These are phyloP conservation scores for Mus minutoides DNA, from an alignment of 2,797 vertebrate species.

Conservation along the genomic window DNA sequence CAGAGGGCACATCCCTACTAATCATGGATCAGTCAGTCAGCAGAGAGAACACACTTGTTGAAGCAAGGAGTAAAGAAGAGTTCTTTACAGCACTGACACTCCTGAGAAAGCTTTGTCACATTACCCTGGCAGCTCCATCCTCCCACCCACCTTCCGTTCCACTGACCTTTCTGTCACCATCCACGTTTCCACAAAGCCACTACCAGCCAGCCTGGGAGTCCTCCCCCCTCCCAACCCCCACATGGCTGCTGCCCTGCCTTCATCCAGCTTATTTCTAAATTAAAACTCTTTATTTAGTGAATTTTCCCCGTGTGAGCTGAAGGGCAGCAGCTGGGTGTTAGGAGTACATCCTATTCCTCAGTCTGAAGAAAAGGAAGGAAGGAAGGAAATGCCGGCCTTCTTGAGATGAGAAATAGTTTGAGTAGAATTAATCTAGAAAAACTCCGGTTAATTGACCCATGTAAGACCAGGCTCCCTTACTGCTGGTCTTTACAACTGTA, in stretches of 20 bases:
- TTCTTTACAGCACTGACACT: background rate
- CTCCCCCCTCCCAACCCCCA: too few relatives aligned
- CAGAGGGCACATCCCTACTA: background rate
- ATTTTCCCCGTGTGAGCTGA: background rate
- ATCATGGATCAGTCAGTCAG: background rate
- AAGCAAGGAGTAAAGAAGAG: background rate
- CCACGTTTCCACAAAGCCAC: background rate
- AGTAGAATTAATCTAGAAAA: background rate
- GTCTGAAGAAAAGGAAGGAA: background rate
- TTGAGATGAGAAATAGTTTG: background rate
- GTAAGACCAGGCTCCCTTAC: background rate
- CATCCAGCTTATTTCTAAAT: conserved; percentile 4
- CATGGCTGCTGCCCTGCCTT: background rate
- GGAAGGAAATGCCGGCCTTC: background rate
- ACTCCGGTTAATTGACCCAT: background rate
- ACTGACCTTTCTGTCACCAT: background rate
- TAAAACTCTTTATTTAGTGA: conserved; percentile 25
- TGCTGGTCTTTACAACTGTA: background rate
- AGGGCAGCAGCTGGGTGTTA: background rate
- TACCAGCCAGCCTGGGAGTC: background rate
- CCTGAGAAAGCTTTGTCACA: conserved; percentile 14
- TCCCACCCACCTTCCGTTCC: background rate
- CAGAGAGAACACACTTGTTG: conserved; percentile 1
- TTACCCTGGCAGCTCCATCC: background rate
- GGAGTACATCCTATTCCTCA: background rate